Base-by-base conservation (phyloP, 1,140 invertebrate species). In the Lasioglossum baleicum region DNA sequence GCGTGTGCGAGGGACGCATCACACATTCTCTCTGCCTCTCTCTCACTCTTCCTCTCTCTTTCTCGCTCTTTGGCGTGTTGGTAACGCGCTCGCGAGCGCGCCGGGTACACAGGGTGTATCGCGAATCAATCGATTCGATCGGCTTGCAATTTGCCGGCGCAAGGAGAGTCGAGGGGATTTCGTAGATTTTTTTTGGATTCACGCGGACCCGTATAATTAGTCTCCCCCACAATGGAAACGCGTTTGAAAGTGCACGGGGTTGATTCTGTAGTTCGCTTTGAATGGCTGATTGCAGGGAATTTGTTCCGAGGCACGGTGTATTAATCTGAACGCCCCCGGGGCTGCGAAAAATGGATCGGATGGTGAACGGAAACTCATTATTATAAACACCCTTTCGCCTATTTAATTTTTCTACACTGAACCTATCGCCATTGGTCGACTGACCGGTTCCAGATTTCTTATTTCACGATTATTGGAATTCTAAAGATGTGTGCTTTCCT, bases 121-220 rank as follows among this genome's bases (percentile, higher is more conserved):
- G 40, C 40, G 67, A 80, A 61, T n/a, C 76, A 22, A 72, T 73
- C 76, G 69, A 79, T 79, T 73, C 70, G 48, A 79, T 79, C 66
- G 75, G 56, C 58, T 51, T 3, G 75, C 65, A 76, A 76, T 76
- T 76, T 76, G 66, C 53, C 65, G 22, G 40, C 10, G 40, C 75
- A 76, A 76, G 75, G 48, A 76, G 22, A 67, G 67, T 11, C 56
- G 56, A 48, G 26, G 31, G 66, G 56, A 77, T 67, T 56, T 75
- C 31, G n/a, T 15, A 22, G 64, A 73, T 26, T 48, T 31, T 58
- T 75, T 75, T 70, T 40, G 22, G 6, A 51, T 73, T 22, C 58
- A n/a, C 17, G n/a, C 8, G 40, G 6, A 58, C 22, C 40, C 53
- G 67, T 35, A 61, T 75, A 75, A 75, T 68, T 66, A 60, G 73